Conservation (phyloP, 2,797 vertebrate species). For the Pipistrellus pipistrellus region DNA sequence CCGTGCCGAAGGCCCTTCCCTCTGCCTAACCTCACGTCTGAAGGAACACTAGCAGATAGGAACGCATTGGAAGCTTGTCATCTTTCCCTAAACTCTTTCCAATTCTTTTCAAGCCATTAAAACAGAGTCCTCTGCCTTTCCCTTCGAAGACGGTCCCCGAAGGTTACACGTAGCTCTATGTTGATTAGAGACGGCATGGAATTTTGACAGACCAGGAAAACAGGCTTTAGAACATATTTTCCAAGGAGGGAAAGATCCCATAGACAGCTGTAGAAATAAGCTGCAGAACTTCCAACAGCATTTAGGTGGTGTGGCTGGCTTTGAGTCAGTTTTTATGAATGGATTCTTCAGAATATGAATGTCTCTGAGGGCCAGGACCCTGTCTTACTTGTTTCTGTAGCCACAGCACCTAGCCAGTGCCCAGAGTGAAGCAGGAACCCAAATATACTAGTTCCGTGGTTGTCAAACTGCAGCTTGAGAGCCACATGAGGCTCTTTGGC, state of each 20-base stretch:
- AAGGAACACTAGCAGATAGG: background rate
- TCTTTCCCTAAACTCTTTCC: slow-evolving; percentile 21
- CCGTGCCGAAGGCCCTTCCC: background rate
- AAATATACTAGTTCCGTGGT: background rate
- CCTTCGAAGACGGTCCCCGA: slow-evolving; percentile 30
- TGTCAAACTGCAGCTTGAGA: too few species aligned
- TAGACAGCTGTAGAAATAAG: slow-evolving; percentile 14
- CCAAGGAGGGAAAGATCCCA: slow-evolving; percentile 1
- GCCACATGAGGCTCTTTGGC: too few species aligned
- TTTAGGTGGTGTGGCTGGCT: background rate
- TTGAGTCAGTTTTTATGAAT: slow-evolving; percentile 44
- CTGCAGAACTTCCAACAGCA: slow-evolving; percentile 5
- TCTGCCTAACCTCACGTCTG: background rate
- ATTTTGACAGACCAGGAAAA: slow-evolving; percentile 54
- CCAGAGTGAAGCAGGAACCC: background rate
- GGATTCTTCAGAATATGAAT: background rate
- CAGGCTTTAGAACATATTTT: slow-evolving; percentile 52
- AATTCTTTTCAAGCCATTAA: slow-evolving; percentile 57
- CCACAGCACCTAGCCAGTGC: background rate
- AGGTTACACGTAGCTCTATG: background rate
- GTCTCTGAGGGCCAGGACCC: background rate
- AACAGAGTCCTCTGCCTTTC: slow-evolving; percentile 51
- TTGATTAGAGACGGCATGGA: background rate
- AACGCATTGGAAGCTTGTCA: slow-evolving; percentile 26
- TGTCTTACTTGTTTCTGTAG: background rate